Percentiles rank a stretch among this genome's conserved stretches.
Evolutionary conservation across 2,888 invertebrate species (phyloP).

Genomic region (Macroteleia sp.): DNA sequence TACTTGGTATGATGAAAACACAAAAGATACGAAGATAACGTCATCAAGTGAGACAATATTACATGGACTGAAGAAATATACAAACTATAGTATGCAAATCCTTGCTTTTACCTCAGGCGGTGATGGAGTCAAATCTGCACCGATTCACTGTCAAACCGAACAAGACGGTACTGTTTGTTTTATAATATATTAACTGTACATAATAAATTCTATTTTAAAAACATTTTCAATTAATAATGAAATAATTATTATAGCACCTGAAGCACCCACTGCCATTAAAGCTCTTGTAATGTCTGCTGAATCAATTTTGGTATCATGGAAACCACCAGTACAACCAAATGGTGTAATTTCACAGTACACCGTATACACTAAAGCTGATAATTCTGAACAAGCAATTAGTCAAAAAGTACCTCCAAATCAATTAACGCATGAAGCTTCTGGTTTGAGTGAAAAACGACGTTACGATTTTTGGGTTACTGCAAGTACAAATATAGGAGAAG

Average conservation of each 20-base stretch:
- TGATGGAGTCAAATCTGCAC: slow-evolving; percentile 94
- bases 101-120: slow-evolving; percentile 97
- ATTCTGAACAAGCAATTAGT: slow-evolving; percentile 87
- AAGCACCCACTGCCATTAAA: slow-evolving; percentile 96
- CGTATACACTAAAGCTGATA: slow-evolving; percentile 92
- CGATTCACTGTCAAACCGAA: slow-evolving; percentile 96
- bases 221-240: not conserved
- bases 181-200: no score
- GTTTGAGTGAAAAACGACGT: slow-evolving; percentile 91
- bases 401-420: slow-evolving; percentile 93
- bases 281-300: slow-evolving; percentile 96
- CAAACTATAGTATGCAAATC: slow-evolving; percentile 98
- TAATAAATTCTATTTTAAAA: no score
- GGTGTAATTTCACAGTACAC: slow-evolving; percentile 97
- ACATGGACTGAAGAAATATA: slow-evolving; percentile 96
- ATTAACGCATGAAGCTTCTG: slow-evolving; percentile 94
- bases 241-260: slow-evolving; percentile 88
- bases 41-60: slow-evolving; percentile 96
- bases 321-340: slow-evolving; percentile 95
- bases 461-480: slow-evolving; percentile 98
- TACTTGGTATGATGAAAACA: slow-evolving; percentile 96
- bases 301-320: slow-evolving; percentile 97
- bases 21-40: slow-evolving; percentile 95
- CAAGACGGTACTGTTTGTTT: slow-evolving; percentile 91
- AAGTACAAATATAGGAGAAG: slow-evolving; percentile 96